Conservation (phyloP, 2,113 vertebrate genomes). For the Gadus macrocephalus region DNA sequence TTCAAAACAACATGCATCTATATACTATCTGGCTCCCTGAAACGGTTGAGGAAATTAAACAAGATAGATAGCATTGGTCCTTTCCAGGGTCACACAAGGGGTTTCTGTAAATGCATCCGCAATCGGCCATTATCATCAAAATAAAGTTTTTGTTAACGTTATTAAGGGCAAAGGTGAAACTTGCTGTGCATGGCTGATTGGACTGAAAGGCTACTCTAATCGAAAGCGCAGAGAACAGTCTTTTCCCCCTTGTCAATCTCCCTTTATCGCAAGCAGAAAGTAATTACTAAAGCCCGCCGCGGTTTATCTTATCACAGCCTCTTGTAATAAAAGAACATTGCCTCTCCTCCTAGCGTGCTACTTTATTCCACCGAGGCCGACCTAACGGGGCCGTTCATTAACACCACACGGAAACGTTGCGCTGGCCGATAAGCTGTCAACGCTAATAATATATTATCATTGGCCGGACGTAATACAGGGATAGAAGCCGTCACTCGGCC, state of each 20-base stretch:
- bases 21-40: too few species aligned
- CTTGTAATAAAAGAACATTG: slow-evolving; percentile 47
- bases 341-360: slow-evolving; percentile 27
- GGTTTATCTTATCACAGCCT: slow-evolving; percentile 50
- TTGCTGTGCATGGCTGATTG: slow-evolving; percentile 24
- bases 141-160: too few species aligned
- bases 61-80: too few species aligned
- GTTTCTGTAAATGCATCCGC: too few species aligned
- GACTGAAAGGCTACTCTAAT: slow-evolving; percentile 35
- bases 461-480: too few species aligned
- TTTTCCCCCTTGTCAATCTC: slow-evolving; percentile 36
- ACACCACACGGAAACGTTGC: not conserved
- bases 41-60: too few species aligned
- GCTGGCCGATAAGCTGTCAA: slow-evolving; percentile 13
- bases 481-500: not conserved
- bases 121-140: too few species aligned
- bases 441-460: slow-evolving; percentile 9
- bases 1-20: too few species aligned
- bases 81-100: too few species aligned
- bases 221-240: slow-evolving; percentile 38
- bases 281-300: slow-evolving; percentile 54
- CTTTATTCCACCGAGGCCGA: slow-evolving; percentile 33
- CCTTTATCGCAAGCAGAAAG: slow-evolving; percentile 41
- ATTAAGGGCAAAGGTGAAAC: slow-evolving; percentile 27
- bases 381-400: slow-evolving; percentile 46